Conservation (phyloP, 2,797 vertebrate genomes). For the Argyrosomus regius region DNA sequence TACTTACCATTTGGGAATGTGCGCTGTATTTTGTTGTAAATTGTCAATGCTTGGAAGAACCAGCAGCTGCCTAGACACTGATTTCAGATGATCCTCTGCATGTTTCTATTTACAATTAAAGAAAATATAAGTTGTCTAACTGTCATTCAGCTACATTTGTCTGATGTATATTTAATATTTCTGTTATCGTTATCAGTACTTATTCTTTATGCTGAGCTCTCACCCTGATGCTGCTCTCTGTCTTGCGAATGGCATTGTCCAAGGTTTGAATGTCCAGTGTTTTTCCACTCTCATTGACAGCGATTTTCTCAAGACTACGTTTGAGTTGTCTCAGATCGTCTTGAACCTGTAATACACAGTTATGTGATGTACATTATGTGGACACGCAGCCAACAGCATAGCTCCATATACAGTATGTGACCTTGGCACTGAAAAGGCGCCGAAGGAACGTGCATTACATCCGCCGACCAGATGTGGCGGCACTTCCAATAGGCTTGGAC, state of each 20-base stretch:
- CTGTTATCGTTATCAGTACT: neutral
- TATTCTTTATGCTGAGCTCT: slow-evolving; percentile 16
- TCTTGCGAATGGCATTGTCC: slow-evolving; percentile 80
- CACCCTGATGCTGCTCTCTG: slow-evolving; percentile 80
- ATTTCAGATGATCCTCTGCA: slow-evolving; percentile 83
- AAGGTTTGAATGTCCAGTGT: slow-evolving; percentile 77
- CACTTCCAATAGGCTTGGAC: neutral
- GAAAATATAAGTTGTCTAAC: neutral
- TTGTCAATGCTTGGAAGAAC: slow-evolving; percentile 79
- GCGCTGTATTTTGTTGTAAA: slow-evolving; percentile 57
- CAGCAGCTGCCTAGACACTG: slow-evolving; percentile 79
- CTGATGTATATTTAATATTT: neutral
- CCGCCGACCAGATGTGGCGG: neutral
- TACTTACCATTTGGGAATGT: slow-evolving; percentile 78
- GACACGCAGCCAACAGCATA: neutral
- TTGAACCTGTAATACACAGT: slow-evolving; percentile 82
- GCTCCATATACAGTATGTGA: no score
- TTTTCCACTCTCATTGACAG: slow-evolving; percentile 45
- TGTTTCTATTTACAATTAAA: slow-evolving; percentile 64
- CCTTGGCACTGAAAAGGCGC: no score
- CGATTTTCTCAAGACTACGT: slow-evolving; percentile 68
- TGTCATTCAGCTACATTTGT: neutral
- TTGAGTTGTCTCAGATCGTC: slow-evolving; percentile 85
- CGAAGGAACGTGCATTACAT: neutral
- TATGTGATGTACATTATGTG: neutral